A percentile compares a stretch with the other conserved stretches of the same genome.
These are phyloP conservation scores for Spea multiplicata DNA, from an alignment of 2,113 vertebrate species.

Conservation along the genomic window DNA sequence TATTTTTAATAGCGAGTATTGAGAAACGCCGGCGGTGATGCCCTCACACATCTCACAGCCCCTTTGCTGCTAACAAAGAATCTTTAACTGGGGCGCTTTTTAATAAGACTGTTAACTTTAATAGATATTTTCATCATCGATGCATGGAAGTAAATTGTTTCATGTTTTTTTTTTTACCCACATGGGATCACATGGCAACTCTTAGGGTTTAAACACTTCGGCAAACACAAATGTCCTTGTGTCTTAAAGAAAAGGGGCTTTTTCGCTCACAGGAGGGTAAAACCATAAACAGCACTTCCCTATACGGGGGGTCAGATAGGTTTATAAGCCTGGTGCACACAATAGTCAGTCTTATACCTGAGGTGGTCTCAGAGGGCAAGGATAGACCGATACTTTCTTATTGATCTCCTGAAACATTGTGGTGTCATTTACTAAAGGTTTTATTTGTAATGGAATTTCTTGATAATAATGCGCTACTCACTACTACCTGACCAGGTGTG, in stretches of 20 bases:
- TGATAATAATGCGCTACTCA: not conserved
- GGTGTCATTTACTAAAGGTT: not conserved
- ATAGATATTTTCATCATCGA: constrained; percentile 59
- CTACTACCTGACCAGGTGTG: too few species aligned
- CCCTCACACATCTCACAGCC: constrained; percentile 47
- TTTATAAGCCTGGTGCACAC: constrained; percentile 52
- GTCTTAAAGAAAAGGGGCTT: constrained; percentile 55
- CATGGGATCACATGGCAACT: constrained; percentile 28
- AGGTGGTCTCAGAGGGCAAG: constrained; percentile 49
- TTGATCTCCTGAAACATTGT: constrained; percentile 12
- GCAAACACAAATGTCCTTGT: constrained; percentile 61
- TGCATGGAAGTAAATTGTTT: constrained; percentile 55
- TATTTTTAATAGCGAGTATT: constrained; percentile 48
- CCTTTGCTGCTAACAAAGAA: constrained; percentile 56
- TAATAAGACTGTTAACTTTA: constrained; percentile 59
- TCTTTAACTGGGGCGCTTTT: constrained; percentile 56
- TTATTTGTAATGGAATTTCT: not conserved
- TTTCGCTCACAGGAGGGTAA: constrained; percentile 57
- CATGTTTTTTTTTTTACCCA: constrained; percentile 58
- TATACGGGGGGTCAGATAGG: constrained; percentile 49
- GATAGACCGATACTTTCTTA: constrained; percentile 40
- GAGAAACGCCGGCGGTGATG: constrained; percentile 34
- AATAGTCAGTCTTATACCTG: constrained; percentile 56
- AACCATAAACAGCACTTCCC: constrained; percentile 58
- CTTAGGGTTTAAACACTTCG: constrained; percentile 21